Conservation (phyloP, 2,888 invertebrate genomes). For the Drosophila niveifrons region DNA sequence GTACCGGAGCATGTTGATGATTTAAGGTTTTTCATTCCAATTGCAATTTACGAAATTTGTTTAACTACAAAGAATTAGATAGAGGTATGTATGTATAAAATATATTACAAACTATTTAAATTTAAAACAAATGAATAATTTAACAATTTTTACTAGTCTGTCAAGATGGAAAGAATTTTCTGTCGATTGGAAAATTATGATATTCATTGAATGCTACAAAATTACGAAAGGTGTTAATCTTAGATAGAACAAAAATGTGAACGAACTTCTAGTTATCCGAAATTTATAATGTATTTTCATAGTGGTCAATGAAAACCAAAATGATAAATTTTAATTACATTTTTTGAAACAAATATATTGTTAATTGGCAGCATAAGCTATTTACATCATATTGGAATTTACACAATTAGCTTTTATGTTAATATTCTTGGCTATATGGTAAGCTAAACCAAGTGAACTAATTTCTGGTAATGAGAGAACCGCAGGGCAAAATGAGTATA, state of each 20-base stretch:
- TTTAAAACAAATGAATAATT: background rate
- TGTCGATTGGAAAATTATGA: background rate
- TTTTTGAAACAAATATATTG: background rate
- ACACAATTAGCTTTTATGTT: background rate
- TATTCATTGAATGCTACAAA: background rate
- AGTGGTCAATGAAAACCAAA: background rate
- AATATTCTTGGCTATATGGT: background rate
- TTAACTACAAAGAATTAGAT: background rate
- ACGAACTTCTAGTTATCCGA: background rate
- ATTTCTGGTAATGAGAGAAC: conserved; percentile 31
- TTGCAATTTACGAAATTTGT: background rate
- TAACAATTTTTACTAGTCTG: background rate
- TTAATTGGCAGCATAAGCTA: background rate
- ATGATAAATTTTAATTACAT: background rate
- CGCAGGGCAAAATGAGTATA: conserved; percentile 22
- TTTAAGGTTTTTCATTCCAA: background rate
- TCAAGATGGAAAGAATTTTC: background rate
- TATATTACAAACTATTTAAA: background rate
- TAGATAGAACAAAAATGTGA: background rate
- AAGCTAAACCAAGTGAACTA: background rate
- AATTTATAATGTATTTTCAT: background rate
- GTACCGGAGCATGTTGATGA: background rate
- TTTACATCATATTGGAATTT: background rate
- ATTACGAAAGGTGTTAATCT: background rate
- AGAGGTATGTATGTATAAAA: background rate